Evolutionary conservation across 2,888 invertebrate species (phyloP), one percentile per base, ranked within the genome.

Genomic region (Toxonevra muliebris): DNA sequence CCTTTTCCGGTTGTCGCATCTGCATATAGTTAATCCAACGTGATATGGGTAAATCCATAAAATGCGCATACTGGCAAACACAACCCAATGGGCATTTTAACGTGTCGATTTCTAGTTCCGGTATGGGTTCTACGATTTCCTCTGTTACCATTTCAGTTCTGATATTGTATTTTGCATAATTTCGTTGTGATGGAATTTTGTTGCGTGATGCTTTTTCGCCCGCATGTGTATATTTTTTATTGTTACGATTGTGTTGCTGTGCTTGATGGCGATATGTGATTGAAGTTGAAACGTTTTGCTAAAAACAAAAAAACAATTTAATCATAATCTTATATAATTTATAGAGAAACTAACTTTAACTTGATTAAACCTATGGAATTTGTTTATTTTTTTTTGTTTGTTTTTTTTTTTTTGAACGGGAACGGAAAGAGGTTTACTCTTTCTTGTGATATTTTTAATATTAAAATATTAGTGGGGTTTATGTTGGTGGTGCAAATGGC

Each of bases 1-100:
- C n/a, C n/a, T n/a, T 15, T 48, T 20, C 58, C 9, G 66, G 43
- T 45, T 69, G 69, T 30, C 70, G 74, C 17, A 59, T 57, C 65
- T 78, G 77, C 78, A 80, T 76, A 61, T 77, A 74, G 63, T 80
- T 80, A 43, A 87, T 86, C 84, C 88, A 89, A 76, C 87, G 83
- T 42, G 87, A 86, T 69, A 89, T 87, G 59, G 88, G 86, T 57
- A 88, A 84, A 79, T 89, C 89, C 72, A 84, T 85, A 70, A 88
- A 86, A 73, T 87, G 87, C 66, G 87, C 87, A 75, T 87, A 81
- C 69, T 88, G 86, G 73, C 89, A 89, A n/a, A 87, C 87, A 73
- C 89, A 89, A 53, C 86, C 84, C 54, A 78, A 74, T 17, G 88
- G 89, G 73, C 89, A 89, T 64, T 75, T 79, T 13, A 82, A 74